These are phyloP conservation scores for Syndactyla subalaris DNA, from an alignment of 2,797 vertebrate genomes.

Conservation along the genomic window DNA sequence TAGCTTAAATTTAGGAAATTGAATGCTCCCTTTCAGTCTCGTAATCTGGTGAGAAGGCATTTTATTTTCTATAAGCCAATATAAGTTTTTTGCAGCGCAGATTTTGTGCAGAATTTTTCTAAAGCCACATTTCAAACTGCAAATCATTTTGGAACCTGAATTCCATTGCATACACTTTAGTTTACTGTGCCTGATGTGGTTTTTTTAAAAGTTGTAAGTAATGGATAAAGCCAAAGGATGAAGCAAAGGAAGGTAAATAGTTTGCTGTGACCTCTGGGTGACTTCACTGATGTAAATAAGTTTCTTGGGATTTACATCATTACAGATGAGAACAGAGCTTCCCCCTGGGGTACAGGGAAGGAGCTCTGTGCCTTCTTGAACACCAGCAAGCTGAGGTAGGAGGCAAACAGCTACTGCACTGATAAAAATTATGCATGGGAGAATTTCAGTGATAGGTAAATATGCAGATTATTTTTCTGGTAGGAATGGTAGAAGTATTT, in stretches of 20 bases:
- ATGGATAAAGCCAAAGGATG: neutral
- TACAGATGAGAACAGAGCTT: neutral
- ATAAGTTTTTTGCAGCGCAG: neutral
- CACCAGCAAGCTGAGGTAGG: neutral
- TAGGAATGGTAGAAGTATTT: neutral
- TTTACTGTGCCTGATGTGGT: neutral
- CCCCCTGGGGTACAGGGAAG: neutral
- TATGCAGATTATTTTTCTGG: neutral
- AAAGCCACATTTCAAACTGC: neutral
- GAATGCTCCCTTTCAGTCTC: neutral
- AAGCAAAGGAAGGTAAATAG: neutral
- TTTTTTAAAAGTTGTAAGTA: neutral
- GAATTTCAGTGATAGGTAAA: neutral
- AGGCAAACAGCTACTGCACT: neutral
- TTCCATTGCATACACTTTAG: neutral
- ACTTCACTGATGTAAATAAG: neutral
- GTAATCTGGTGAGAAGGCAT: neutral
- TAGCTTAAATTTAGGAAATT: neutral
- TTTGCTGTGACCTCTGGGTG: slow-evolving; percentile 2
- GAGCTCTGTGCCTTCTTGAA: neutral
- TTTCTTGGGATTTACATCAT: neutral
- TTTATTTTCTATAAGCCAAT: neutral
- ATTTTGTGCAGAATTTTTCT: neutral
- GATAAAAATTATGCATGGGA: neutral
- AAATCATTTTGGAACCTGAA: neutral